These are phyloP conservation scores for Ormyrus rosae DNA, from an alignment of 2,888 invertebrate genomes.

Conservation along the genomic window DNA sequence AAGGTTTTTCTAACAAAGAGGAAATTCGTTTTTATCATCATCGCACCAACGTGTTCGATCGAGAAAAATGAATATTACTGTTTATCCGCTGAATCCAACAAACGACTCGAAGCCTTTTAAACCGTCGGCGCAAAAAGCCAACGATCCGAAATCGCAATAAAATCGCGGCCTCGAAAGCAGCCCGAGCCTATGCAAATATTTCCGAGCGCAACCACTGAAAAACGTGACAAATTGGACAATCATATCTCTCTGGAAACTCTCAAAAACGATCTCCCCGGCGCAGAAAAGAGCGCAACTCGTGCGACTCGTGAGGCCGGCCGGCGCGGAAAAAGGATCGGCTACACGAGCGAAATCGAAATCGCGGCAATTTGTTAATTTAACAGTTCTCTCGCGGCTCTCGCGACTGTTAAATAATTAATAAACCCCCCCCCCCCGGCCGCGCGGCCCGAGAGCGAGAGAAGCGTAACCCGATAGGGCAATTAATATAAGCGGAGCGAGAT, in stretches of 20 bases:
- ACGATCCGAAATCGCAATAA: too few species aligned
- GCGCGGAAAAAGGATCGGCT: neutral
- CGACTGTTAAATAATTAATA: conserved; percentile 47
- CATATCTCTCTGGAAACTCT: neutral
- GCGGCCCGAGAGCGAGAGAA: conserved; percentile 7
- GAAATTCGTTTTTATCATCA: too few species aligned
- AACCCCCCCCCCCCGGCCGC: neutral
- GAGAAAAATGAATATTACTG: too few species aligned
- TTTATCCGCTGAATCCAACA: too few species aligned
- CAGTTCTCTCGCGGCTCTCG: conserved; percentile 9
- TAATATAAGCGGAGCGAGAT: conserved; percentile 47
- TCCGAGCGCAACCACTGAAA: too few species aligned
- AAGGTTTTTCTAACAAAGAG: too few species aligned
- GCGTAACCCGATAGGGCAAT: conserved; percentile 54
- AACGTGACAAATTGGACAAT: conserved; percentile 19
- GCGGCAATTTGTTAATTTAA: conserved; percentile 48
- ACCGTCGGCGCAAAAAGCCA: too few species aligned
- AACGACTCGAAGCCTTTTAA: too few species aligned
- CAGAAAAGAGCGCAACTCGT: neutral
- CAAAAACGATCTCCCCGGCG: too few species aligned
- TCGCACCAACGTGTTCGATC: too few species aligned
- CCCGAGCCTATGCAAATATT: too few species aligned
- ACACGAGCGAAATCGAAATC: conserved; percentile 2
- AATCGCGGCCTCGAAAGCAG: too few species aligned
- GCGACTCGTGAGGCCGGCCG: neutral